Conservation (phyloP, 2,888 invertebrate genomes). For the Aleiodes leptofemur region DNA sequence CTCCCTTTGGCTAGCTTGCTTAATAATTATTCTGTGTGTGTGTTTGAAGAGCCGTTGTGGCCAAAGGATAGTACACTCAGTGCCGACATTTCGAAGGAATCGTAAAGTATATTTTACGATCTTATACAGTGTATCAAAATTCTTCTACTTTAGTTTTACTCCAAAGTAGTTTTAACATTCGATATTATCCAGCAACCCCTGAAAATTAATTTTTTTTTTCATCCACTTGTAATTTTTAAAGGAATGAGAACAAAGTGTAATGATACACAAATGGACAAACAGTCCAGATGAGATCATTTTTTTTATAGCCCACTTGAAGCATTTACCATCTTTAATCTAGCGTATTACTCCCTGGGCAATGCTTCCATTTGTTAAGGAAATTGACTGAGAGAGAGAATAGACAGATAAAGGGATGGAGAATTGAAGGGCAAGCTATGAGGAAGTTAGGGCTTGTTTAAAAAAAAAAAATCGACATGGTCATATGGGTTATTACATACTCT, state of each 20-base stretch:
- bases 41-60: conserved; percentile 21
- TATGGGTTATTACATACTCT: conserved; percentile 34
- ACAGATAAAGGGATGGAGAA: too few species aligned
- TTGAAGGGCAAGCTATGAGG: too few species aligned
- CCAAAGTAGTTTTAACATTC: not conserved
- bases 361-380: conserved; percentile 15
- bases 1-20: conserved; percentile 13
- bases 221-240: too few species aligned
- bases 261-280: too few species aligned
- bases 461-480: conserved; percentile 1
- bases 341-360: conserved; percentile 5
- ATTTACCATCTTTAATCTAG: conserved; percentile 18
- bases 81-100: not conserved
- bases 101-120: not conserved
- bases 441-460: not conserved
- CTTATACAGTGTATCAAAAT: not conserved
- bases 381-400: not conserved
- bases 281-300: too few species aligned
- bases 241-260: too few species aligned
- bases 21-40: conserved; percentile 27
- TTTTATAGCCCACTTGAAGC: too few species aligned
- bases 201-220: not conserved
- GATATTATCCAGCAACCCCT: not conserved
- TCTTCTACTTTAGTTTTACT: not conserved
- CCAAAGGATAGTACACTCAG: not conserved